phyloP scores from a whole-genome alignment of 2,888 invertebrate genomes.

The Ochropleura leucogaster region DNA sequence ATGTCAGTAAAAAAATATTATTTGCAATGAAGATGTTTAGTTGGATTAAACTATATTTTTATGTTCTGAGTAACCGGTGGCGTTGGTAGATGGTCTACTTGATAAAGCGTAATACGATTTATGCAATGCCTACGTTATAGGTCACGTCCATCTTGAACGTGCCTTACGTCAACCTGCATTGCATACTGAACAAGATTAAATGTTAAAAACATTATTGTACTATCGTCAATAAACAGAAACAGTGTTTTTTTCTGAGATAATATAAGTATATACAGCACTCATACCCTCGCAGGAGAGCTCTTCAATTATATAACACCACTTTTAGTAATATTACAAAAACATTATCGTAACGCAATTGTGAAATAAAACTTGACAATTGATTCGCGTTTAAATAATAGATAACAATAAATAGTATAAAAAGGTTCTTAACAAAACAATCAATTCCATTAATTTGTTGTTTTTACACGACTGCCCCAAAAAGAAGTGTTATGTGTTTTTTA shows the following conservation, averaged over 20 bases:
- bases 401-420: neutral
- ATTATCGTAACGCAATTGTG: neutral
- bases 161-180: neutral
- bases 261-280: neutral
- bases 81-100: neutral
- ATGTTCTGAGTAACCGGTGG: neutral
- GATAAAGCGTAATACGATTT: neutral
- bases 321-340: neutral
- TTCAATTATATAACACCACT: neutral
- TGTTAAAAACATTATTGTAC: neutral
- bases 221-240: neutral
- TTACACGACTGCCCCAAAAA: too few relatives aligned
- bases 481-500: too few relatives aligned
- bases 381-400: neutral
- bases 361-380: neutral
- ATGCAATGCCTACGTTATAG: neutral
- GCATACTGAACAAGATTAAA: neutral
- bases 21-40: neutral
- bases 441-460: neutral
- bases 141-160: slow-evolving; percentile 2
- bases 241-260: neutral
- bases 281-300: neutral
- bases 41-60: neutral
- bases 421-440: neutral
- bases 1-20: neutral